Percentiles rank a stretch among this genome's conserved stretches.
Conservation (phyloP, 2,888 invertebrate genomes). For the Hetaerina titia region DNA sequence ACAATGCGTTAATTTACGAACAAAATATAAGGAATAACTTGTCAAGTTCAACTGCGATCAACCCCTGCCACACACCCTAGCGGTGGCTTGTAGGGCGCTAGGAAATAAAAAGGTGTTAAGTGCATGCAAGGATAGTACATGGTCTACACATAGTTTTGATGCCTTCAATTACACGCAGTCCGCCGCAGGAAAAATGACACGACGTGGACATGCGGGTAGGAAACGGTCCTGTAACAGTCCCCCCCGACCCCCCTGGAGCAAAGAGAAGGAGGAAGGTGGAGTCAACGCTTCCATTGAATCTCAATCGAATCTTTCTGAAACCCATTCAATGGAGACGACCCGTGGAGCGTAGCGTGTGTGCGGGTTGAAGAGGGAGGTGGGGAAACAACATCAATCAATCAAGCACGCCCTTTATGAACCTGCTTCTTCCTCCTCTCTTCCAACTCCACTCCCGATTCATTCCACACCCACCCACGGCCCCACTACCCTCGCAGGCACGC, state of each 20-base stretch:
- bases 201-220: not conserved
- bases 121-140: too few relatives aligned
- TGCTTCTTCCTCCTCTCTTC: not conserved
- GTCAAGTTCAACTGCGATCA: too few relatives aligned
- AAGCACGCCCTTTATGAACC: constrained; percentile 14
- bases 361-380: not conserved
- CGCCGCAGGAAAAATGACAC: not conserved
- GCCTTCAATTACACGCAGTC: not conserved
- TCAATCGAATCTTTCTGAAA: not conserved
- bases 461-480: not conserved
- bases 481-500: not conserved
- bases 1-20: too few relatives aligned
- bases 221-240: not conserved
- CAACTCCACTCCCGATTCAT: not conserved
- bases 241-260: too few relatives aligned
- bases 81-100: too few relatives aligned
- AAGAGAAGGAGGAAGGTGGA: not conserved
- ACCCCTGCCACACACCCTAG: too few relatives aligned
- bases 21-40: too few relatives aligned
- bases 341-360: not conserved
- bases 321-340: not conserved
- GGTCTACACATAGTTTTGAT: too few relatives aligned
- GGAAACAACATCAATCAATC: constrained; percentile 22
- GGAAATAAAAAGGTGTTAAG: too few relatives aligned
- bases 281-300: not conserved